Conservation (phyloP, 2,113 vertebrate species). For the Tamias sibiricus region DNA sequence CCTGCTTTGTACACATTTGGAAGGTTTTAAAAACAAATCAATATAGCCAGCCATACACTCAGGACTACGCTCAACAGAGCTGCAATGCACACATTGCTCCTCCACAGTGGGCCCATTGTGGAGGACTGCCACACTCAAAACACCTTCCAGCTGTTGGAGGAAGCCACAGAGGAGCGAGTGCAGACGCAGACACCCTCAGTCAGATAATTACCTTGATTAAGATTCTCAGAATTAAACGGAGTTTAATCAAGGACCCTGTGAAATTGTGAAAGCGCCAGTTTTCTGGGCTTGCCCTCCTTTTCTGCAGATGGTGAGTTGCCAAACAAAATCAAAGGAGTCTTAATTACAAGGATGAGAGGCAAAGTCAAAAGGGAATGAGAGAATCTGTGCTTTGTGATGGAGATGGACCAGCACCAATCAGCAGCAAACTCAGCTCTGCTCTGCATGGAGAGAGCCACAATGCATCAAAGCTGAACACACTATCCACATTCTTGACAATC, state of each 20-base stretch:
- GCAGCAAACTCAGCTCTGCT: background rate
- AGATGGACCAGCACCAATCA: constrained; percentile 35
- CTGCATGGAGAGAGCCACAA: background rate
- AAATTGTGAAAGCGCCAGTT: constrained; percentile 66
- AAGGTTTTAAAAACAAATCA: constrained; percentile 79
- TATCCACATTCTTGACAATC: constrained; percentile 31
- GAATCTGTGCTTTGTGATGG: constrained; percentile 36
- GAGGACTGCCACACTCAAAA: constrained; percentile 7
- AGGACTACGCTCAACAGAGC: constrained; percentile 21
- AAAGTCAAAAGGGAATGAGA: constrained; percentile 69
- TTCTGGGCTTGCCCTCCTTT: constrained; percentile 57
- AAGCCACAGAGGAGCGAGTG: background rate
- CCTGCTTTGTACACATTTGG: constrained; percentile 62
- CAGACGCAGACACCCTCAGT: constrained; percentile 18
- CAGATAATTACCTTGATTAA: constrained; percentile 76
- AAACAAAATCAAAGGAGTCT: constrained; percentile 71
- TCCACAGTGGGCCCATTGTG: constrained; percentile 43
- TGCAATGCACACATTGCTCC: fast-evolving
- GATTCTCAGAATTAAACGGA: constrained; percentile 69
- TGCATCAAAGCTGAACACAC: constrained; percentile 26
- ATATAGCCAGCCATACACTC: constrained; percentile 1
- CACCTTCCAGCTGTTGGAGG: constrained; percentile 61
- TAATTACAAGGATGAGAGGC: constrained; percentile 65
- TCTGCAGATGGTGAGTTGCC: constrained; percentile 58
- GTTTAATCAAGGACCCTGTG: constrained; percentile 67